These are phyloP conservation scores for Cebus imitator DNA, from an alignment of 2,113 vertebrate species.

Conservation along the genomic window DNA sequence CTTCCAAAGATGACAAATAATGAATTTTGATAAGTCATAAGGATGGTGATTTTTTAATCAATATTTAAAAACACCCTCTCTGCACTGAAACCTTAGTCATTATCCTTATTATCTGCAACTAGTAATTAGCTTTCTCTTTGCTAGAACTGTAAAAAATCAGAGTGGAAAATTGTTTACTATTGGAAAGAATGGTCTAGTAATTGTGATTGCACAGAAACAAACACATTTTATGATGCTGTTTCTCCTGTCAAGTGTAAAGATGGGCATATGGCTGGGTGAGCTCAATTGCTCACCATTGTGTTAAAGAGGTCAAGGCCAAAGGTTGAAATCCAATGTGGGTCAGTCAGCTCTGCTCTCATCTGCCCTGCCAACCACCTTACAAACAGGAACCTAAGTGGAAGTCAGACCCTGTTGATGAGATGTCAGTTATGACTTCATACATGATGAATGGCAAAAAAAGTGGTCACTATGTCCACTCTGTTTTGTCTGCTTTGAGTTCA, in stretches of 20 bases:
- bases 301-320: background rate
- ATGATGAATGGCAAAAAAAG: background rate
- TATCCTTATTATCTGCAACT: slow-evolving; percentile 1
- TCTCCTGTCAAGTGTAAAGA: background rate
- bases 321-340: background rate
- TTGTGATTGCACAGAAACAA: background rate
- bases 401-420: background rate
- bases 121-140: background rate
- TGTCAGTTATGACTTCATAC: background rate
- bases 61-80: background rate
- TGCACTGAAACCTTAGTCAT: background rate
- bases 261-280: background rate
- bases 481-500: background rate
- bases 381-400: background rate
- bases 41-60: background rate
- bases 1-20: background rate
- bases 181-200: background rate
- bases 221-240: background rate
- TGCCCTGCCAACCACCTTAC: background rate
- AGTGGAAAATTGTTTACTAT: background rate
- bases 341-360: background rate
- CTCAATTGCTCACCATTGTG: background rate
- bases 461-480: background rate
- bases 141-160: slow-evolving; percentile 26
- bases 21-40: background rate